Conservation (phyloP, 1,140 invertebrate genomes). For the Papilio glaucus region DNA sequence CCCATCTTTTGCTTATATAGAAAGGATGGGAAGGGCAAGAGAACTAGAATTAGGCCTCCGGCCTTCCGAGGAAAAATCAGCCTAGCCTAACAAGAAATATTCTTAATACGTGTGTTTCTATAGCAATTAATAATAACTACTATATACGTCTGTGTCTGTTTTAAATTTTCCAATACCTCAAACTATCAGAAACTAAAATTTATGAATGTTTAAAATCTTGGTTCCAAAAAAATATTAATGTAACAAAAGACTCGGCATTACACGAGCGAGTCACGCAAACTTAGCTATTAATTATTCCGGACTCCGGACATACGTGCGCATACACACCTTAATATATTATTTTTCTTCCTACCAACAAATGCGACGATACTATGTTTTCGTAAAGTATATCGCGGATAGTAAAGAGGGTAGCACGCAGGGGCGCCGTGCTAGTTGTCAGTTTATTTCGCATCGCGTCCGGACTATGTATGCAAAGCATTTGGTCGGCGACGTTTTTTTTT, state of each 20-base stretch:
- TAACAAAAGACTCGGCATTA: not conserved
- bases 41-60: too few relatives aligned
- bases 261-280: not conserved
- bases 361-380: not conserved
- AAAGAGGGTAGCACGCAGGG: not conserved
- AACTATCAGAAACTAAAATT: not conserved
- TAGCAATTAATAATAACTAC: too few relatives aligned
- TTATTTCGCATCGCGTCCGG: slow-evolving; percentile 14
- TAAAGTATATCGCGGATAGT: not conserved
- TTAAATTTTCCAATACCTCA: not conserved
- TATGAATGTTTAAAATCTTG: not conserved
- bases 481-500: not conserved
- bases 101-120: too few relatives aligned
- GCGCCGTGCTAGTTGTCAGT: not conserved
- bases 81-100: too few relatives aligned
- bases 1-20: too few relatives aligned
- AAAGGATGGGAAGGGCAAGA: too few relatives aligned
- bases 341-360: not conserved
- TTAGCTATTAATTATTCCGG: slow-evolving; percentile 2
- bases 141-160: too few relatives aligned
- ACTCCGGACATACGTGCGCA: not conserved
- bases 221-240: not conserved
- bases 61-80: too few relatives aligned
- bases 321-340: not conserved
- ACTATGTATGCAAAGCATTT: not conserved